Evolutionary conservation across 2,113 vertebrate genomes (phyloP), one percentile per base, ranked within the genome.

Genomic region (Crotalus tigris): DNA sequence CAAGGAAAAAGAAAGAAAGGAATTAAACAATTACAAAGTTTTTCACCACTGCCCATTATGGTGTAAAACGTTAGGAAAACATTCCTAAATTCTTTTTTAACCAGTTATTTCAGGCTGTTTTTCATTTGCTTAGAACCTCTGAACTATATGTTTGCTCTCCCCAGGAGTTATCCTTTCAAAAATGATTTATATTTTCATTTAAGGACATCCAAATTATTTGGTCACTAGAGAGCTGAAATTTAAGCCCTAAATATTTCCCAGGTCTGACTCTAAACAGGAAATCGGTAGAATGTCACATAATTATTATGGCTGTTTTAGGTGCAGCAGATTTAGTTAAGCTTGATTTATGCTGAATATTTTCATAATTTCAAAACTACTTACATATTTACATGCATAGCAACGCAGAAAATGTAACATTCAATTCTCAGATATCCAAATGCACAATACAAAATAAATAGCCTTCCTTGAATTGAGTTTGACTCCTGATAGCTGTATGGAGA

Each of bases 181-280:
- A 29, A 90, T 49, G 58, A 92, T 26, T 90, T 55, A 64, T 39
- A 44, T 57, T 93, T 51, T 90, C 59, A 29, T 90, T 93, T 57
- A 59, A 19, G n/a, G 49, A 57, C 85, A 93, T 93, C 29, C 88
- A 85, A 90, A 85, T 90, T 85, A 93, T 90, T 33, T 85, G 55
- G 55, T 61, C 55, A 86, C 24, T 90, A 61, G 55, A 90, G 88
- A 90, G 55, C 55, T 61, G 24, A 86, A 90, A 90, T 86, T 46
- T 58, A 86, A 39, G 33, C 61, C 55, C 29, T 55, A 90, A 90
- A 86, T 86, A 33, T 26, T 54, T 5, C 54, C n/a, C n/a, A 29
- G 19, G 57, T 59, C 12, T 21, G 75, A 93, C 33, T 53, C n/a
- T 58, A 81, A 93, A 90, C 59, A 57, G 90, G 88, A 85, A 81